Conservation (phyloP, 53 echinoderm and acorn worm species). For the Mesocentrotus franciscanus region DNA sequence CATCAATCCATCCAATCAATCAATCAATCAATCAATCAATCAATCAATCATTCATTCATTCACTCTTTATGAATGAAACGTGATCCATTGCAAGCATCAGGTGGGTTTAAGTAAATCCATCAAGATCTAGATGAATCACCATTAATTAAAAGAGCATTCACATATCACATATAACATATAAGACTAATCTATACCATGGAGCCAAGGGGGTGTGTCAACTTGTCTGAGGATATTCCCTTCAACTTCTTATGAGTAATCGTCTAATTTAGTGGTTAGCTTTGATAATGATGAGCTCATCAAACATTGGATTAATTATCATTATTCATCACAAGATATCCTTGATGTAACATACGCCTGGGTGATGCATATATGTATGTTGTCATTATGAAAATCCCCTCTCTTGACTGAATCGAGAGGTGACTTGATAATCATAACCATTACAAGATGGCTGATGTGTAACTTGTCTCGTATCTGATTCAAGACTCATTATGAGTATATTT, state of each 20-base stretch:
- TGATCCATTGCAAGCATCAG: too few species aligned
- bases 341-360: background rate
- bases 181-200: background rate
- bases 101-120: too few species aligned
- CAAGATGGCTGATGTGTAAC: background rate
- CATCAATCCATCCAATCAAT: too few species aligned
- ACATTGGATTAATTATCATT: constrained; percentile 6
- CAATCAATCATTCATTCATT: too few species aligned
- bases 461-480: background rate
- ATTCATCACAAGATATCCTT: constrained; percentile 3
- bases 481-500: background rate
- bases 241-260: constrained; percentile 37
- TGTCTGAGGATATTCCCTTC: background rate
- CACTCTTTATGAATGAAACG: too few species aligned
- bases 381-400: constrained; percentile 26
- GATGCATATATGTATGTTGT: constrained; percentile 46
- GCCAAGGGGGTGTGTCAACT: background rate
- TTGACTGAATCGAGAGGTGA: background rate
- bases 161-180: background rate
- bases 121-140: too few species aligned
- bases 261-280: background rate
- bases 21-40: too few species aligned
- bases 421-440: background rate
- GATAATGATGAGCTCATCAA: constrained; percentile 37
- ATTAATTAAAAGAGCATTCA: too few species aligned